A percentile compares a stretch with the other conserved stretches of the same genome.
Evolutionary conservation across 2,797 vertebrate genomes (phyloP).

Genomic region (Hydrophis major): DNA sequence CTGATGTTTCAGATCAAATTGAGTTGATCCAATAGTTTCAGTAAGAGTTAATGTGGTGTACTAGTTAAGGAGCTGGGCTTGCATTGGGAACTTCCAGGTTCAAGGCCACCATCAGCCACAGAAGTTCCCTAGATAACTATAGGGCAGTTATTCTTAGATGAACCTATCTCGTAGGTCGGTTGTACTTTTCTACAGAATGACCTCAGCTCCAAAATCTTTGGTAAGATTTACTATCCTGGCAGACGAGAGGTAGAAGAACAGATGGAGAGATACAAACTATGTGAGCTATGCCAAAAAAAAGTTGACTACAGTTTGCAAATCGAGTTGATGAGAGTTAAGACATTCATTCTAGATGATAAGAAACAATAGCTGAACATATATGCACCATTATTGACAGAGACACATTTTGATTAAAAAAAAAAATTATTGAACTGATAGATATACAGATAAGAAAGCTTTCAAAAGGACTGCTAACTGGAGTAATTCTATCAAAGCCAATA

Average conservation of each 20-base stretch:
- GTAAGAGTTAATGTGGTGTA: background rate
- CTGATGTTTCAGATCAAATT: background rate
- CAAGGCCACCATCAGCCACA: background rate
- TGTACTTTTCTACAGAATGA: background rate
- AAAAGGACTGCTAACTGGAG: background rate
- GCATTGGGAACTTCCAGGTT: background rate
- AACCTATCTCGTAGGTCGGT: background rate
- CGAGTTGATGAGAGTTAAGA: background rate
- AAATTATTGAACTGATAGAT: background rate
- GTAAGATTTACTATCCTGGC: background rate
- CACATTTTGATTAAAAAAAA: background rate
- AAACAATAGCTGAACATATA: background rate
- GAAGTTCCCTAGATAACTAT: background rate
- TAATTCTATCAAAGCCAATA: background rate
- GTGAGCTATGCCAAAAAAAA: background rate
- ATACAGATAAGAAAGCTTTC: background rate
- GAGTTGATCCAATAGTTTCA: background rate
- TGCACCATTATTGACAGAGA: background rate
- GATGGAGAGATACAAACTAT: background rate
- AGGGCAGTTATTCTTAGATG: background rate
- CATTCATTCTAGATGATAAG: background rate
- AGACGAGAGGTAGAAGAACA: background rate
- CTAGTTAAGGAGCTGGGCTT: background rate
- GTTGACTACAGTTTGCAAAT: background rate
- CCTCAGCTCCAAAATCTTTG: background rate